Evolutionary conservation across 2,113 vertebrate genomes (phyloP), one percentile per base, ranked within the genome.

Genomic region (Pterocles gutturalis): DNA sequence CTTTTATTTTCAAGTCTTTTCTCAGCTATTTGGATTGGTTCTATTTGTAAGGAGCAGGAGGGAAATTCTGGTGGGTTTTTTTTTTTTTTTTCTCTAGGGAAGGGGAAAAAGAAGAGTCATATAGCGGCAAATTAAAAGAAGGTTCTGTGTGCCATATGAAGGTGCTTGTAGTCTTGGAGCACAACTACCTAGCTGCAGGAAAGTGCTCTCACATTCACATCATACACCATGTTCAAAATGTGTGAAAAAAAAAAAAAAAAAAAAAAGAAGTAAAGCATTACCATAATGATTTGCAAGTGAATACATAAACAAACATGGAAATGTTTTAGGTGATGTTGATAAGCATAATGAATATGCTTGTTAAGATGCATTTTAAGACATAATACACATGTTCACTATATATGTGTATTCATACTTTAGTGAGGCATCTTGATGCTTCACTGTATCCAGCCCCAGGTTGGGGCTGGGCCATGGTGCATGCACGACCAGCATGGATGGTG

Each of bases 401-500:
- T 34, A 8, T 54, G 14, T 72, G 38, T 54, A 46, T 5, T 77
- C 25, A 45, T 33, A 41, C 10, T 36, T 46, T 34, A 72, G 20
- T 31, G 67, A 81, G 22, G 10, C n/a, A 45, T 70, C 36, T 66
- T 60, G 49, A 17, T 65, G 41, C 17, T 34, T 57, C 24, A 8
- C 17, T 61, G 1, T 21, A 67, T 64, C 4, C 14, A 88, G 31
- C 13, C 10, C 46, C 14, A 72, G 17, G 1, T 10, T 48, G 66
- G 48, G 17, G 3, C 31, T 94, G 71, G 21, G 13, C 48, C 22
- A 3, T 3, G 38, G 34, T 4, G 45, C 6, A 1, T 43, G 57
- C 25, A 46, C 71, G n/a, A 66, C 25, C 46, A 41, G 4, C 0
- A 0, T 13, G n/a, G 14, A 11, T 8, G 70, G 11, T 34, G 38